These are phyloP conservation scores for Monarcha castaneiventris DNA, from an alignment of 2,113 vertebrate genomes.

Conservation along the genomic window DNA sequence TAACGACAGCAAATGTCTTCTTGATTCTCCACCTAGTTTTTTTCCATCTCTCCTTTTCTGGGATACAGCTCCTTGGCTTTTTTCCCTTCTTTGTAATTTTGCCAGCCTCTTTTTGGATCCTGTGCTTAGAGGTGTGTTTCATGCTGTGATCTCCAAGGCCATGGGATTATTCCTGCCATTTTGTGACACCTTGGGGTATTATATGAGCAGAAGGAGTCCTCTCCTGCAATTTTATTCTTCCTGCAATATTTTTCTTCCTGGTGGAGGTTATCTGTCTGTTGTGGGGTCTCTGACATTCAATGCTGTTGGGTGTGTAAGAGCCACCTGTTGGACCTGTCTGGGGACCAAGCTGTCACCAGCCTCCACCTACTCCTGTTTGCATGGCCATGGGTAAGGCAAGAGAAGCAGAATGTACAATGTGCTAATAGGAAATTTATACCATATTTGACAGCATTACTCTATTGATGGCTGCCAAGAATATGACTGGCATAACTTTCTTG, in stretches of 20 bases:
- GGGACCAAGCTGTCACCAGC: neutral
- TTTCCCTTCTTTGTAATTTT: neutral
- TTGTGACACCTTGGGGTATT: neutral
- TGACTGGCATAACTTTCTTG: conserved; percentile 36
- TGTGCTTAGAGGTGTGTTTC: neutral
- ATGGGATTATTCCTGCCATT: neutral
- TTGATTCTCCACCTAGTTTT: neutral
- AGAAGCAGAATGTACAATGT: neutral
- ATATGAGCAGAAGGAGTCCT: neutral
- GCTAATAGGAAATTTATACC: conserved; percentile 20
- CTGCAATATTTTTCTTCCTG: neutral
- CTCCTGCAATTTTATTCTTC: neutral
- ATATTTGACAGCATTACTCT: conserved; percentile 21
- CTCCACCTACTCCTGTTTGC: neutral
- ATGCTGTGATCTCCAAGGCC: neutral
- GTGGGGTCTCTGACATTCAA: neutral
- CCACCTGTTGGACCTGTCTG: neutral
- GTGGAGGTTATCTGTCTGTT: neutral
- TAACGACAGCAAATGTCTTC: neutral
- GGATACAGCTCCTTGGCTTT: neutral
- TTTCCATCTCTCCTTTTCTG: neutral
- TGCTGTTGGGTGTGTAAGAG: neutral
- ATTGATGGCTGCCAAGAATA: conserved; percentile 51
- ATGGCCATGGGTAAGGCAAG: neutral
- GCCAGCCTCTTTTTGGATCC: neutral